Evolutionary conservation across 2,888 invertebrate genomes (phyloP).

Genomic region (Drosophila limbata): DNA sequence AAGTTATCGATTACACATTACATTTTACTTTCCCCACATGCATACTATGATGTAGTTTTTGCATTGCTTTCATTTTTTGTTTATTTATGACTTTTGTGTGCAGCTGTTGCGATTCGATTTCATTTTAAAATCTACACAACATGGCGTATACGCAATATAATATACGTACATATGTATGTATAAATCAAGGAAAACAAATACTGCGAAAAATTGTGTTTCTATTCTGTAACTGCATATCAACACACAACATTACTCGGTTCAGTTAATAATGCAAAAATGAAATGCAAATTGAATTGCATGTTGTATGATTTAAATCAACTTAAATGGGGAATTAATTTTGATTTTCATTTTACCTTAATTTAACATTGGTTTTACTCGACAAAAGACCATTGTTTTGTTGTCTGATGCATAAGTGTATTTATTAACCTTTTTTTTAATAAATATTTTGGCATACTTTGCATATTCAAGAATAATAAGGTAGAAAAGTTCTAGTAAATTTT

Average conservation of each 20-base stretch:
- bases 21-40: neutral
- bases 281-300: conserved; percentile 9
- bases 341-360: neutral
- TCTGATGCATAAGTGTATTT: neutral
- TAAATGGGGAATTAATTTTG: neutral
- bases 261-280: conserved; percentile 12
- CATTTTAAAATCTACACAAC: conserved; percentile 16
- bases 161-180: neutral
- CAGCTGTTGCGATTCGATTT: conserved; percentile 31
- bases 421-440: neutral
- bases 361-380: neutral
- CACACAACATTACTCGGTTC: neutral
- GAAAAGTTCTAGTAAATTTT: neutral
- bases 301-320: conserved; percentile 8
- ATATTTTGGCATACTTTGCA: too few relatives aligned
- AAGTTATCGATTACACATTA: conserved; percentile 45
- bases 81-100: conserved; percentile 45
- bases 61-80: conserved; percentile 13
- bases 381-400: neutral
- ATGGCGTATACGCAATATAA: conserved; percentile 35
- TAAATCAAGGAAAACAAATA: conserved; percentile 10
- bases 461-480: too few relatives aligned
- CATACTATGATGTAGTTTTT: conserved; percentile 8
- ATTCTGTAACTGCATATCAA: conserved; percentile 6
- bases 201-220: neutral